Evolutionary conservation across 2,113 vertebrate species (phyloP), one percentile per base, ranked within the genome.

Genomic region (Sciurus niger): DNA sequence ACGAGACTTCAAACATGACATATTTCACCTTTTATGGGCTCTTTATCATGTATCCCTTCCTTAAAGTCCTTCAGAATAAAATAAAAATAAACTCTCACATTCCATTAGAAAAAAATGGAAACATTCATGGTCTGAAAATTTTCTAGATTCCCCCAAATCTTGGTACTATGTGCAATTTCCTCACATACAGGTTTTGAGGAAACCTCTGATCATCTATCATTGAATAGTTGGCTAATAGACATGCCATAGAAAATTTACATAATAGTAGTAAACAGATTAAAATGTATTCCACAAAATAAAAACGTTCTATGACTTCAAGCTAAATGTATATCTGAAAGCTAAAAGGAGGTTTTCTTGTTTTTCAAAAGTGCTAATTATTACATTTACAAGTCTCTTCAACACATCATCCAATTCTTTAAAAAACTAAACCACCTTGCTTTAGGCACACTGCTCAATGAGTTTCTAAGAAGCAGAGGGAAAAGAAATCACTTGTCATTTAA

Each of bases 401-500:
- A 37, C 37, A 37, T 37, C 37, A 37, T 37, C 37, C 37, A 37
- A 37, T 37, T 37, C 37, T 37, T 37, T 37, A 37, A 37, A 37
- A 37, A 37, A 37, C 37, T 37, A 37, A 37, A 37, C 37, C 37
- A 37, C 37, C 37, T 37, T 37, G 37, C 37, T 37, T 37, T 37
- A 37, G 37, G 37, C 37, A 37, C 37, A 37, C 97, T 98, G 95
- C 97, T 98, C 96, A 95, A 91, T 68, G 97, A 97, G 79, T 84
- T 94, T 96, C 97, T 95, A 96, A 94, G 87, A 88, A 94, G 95
- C 84, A 60, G 40, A 95, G 96, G 96, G 43, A 79, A 40, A 85
- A 68, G 72, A 70, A 43, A 97, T 99, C 98, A 99, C 98, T 99
- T 99, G 96, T 99, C 99, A 89, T 99, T 99, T 97, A 99, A 99